Percentiles rank a stretch among this genome's conserved stretches.
These are phyloP conservation scores for Danaus melanippus DNA, from an alignment of 1,140 invertebrate species.

Conservation along the genomic window DNA sequence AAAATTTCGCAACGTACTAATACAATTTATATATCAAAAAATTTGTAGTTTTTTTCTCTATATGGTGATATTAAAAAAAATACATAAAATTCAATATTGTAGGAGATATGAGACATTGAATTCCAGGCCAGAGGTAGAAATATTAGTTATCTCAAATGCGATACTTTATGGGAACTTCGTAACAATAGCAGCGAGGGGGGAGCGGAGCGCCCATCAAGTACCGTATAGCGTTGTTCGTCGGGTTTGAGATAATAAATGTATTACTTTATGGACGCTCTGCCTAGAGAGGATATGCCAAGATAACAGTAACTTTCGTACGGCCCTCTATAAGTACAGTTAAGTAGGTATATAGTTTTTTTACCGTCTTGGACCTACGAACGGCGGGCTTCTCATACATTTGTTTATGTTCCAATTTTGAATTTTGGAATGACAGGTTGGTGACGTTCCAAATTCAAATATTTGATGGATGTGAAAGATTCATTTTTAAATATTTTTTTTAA, in stretches of 20 bases:
- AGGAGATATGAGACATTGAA: slow-evolving; percentile 36
- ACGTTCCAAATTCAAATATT: no score
- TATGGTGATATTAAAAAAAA: slow-evolving; percentile 30
- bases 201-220: slow-evolving; percentile 58
- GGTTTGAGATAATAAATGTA: slow-evolving; percentile 62
- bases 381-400: slow-evolving; percentile 2
- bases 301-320: slow-evolving; percentile 73
- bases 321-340: slow-evolving; percentile 47
- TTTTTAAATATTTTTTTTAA: no score
- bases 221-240: slow-evolving; percentile 17
- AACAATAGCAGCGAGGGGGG: slow-evolving; percentile 71
- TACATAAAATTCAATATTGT: slow-evolving; percentile 10
- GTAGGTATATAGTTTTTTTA: slow-evolving; percentile 50
- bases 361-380: slow-evolving; percentile 26
- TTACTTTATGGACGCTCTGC: slow-evolving; percentile 66
- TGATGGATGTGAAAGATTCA: no score
- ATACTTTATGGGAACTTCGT: slow-evolving; percentile 66
- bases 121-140: slow-evolving; percentile 59
- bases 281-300: slow-evolving; percentile 49
- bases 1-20: neutral
- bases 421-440: no score
- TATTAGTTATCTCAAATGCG: slow-evolving; percentile 46
- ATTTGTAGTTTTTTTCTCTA: slow-evolving; percentile 50
- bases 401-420: no score
- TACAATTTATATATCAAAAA: slow-evolving; percentile 48